These are phyloP conservation scores for Agrilus planipennis DNA, from an alignment of 1,140 invertebrate genomes.

Conservation along the genomic window DNA sequence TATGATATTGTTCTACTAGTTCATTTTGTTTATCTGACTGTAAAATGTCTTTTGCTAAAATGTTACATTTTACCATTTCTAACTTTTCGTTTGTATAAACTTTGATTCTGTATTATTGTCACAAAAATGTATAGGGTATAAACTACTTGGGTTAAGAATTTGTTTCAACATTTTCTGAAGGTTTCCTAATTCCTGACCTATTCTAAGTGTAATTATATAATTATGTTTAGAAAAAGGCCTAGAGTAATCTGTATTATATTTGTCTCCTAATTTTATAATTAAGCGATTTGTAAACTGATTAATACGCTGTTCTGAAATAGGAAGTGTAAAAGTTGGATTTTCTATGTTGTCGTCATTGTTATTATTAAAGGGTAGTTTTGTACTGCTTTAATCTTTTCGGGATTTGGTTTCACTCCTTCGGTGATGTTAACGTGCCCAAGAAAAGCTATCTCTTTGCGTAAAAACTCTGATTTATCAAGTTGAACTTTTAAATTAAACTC, in stretches of 20 bases:
- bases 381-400: background rate
- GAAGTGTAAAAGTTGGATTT: conserved; percentile 1
- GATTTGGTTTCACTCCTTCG: conserved; percentile 3
- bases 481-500: background rate
- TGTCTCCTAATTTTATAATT: conserved; percentile 1
- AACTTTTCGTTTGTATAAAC: conserved; percentile 2
- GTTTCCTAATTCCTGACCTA: conserved; percentile 6
- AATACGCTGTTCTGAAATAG: background rate
- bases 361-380: conserved; percentile 5
- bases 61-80: conserved; percentile 1
- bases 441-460: conserved; percentile 1
- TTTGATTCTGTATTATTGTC: background rate
- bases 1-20: conserved; percentile 5
- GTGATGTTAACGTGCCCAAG: conserved; percentile 16
- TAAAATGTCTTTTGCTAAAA: background rate
- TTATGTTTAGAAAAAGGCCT: conserved; percentile 1
- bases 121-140: conserved; percentile 5
- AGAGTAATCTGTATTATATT: conserved; percentile 1
- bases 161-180: background rate
- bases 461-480: conserved; percentile 7
- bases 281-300: background rate
- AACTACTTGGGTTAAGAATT: conserved; percentile 2
- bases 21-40: background rate
- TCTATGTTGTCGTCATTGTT: conserved; percentile 3
- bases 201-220: conserved; percentile 2